Conservation (phyloP, 2,113 vertebrate genomes). For the Tragulus kanchil region DNA sequence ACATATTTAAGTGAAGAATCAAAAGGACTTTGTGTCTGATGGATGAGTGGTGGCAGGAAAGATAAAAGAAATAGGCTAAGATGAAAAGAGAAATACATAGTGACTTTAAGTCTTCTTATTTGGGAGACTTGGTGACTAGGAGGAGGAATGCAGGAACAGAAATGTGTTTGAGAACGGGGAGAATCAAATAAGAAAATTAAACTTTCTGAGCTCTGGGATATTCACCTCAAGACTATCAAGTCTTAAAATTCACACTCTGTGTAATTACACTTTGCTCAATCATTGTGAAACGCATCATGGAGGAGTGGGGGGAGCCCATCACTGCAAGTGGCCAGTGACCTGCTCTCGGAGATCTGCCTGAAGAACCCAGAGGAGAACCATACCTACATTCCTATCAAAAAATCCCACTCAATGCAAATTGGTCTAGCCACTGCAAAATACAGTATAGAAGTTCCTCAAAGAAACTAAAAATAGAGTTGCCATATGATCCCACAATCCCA, state of each 20-base stretch:
- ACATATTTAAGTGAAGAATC: neutral
- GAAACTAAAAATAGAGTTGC: neutral
- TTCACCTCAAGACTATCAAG: neutral
- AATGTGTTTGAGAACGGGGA: neutral
- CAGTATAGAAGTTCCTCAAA: neutral
- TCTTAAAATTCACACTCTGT: constrained; percentile 37
- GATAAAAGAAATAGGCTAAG: neutral
- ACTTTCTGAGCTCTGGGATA: neutral
- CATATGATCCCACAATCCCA: neutral
- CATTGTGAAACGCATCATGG: too few species aligned
- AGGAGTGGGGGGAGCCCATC: constrained; percentile 95
- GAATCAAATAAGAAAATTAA: constrained; percentile 14
- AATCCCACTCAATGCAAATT: constrained; percentile 88
- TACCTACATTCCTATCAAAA: constrained; percentile 95
- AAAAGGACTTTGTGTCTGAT: neutral
- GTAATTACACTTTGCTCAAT: too few species aligned
- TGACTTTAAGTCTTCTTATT: neutral
- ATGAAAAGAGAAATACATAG: neutral
- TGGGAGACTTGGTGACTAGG: neutral
- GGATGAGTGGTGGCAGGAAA: neutral
- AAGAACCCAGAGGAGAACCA: constrained; percentile 95
- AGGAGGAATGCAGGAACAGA: neutral
- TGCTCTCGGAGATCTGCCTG: constrained; percentile 95
- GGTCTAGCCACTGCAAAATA: neutral
- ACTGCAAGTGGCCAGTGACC: constrained; percentile 92